Conservation (phyloP, 2,888 invertebrate genomes). For the Acleris sparsana region DNA sequence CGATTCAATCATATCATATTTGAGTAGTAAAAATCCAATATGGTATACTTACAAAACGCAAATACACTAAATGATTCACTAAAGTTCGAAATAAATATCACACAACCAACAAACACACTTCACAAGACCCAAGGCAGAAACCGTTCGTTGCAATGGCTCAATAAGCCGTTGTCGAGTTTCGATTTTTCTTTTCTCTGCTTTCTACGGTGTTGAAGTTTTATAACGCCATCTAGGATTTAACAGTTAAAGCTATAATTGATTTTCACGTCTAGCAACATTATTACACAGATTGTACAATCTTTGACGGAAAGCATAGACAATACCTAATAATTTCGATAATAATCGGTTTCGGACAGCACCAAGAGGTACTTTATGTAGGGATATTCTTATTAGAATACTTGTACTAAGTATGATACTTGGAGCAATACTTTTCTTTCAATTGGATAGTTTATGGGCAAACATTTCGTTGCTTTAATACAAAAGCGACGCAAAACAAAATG, state of each 20-base stretch:
- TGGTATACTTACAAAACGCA: constrained; percentile 72
- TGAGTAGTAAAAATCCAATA: constrained; percentile 36
- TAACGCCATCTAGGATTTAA: constrained; percentile 57
- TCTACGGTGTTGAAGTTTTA: constrained; percentile 40
- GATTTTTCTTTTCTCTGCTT: constrained; percentile 62
- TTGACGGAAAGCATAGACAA: constrained; percentile 20
- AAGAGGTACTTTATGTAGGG: constrained; percentile 21
- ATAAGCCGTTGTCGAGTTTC: constrained; percentile 59
- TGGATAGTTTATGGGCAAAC: too few relatives aligned
- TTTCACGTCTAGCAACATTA: constrained; percentile 20
- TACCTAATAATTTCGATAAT: constrained; percentile 3
- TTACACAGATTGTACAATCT: constrained; percentile 19
- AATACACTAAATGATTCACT: constrained; percentile 70
- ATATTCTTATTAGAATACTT: not conserved
- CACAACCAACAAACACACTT: constrained; percentile 74
- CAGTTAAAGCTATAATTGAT: constrained; percentile 10
- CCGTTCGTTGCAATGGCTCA: constrained; percentile 72
- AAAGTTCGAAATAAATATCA: constrained; percentile 64
- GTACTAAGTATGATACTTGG: not conserved
- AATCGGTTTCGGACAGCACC: constrained; percentile 19
- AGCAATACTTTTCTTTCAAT: not conserved
- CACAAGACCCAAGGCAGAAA: constrained; percentile 80
- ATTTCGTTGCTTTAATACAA: too few relatives aligned
- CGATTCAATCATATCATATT: constrained; percentile 32
- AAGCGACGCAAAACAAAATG: too few relatives aligned